Percentiles rank a stretch among this genome's conserved stretches.
phyloP scores from a whole-genome alignment of 1,140 invertebrate species.

The Orussus abietinus region DNA sequence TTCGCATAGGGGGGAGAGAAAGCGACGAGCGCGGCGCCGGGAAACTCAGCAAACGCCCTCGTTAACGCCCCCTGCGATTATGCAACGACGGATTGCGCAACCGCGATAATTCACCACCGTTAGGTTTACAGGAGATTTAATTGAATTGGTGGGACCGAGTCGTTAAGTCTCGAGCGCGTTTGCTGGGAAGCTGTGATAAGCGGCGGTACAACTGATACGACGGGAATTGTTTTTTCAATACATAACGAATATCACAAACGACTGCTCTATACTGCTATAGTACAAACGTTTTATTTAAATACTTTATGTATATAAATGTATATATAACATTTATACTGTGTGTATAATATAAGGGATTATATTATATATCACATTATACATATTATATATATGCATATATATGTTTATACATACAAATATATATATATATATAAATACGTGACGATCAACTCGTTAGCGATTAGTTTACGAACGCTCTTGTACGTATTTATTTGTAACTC shows the following conservation, averaged over 20 bases:
- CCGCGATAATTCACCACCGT: too few relatives aligned
- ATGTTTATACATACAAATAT: constrained; percentile 17
- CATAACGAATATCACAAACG: constrained; percentile 41
- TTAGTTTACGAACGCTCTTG: background rate
- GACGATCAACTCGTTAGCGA: background rate
- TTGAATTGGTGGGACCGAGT: too few relatives aligned
- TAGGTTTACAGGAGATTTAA: too few relatives aligned
- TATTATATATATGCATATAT: constrained; percentile 11
- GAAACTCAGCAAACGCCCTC: too few relatives aligned
- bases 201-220: constrained; percentile 3
- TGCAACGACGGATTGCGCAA: too few relatives aligned
- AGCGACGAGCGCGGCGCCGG: too few relatives aligned
- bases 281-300: constrained; percentile 55
- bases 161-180: too few relatives aligned
- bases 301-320: constrained; percentile 37
- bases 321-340: constrained; percentile 21
- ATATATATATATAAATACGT: constrained; percentile 17
- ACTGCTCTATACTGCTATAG: constrained; percentile 56
- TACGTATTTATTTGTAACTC: constrained; percentile 1
- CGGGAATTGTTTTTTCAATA: constrained; percentile 41
- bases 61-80: too few relatives aligned
- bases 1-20: too few relatives aligned
- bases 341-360: constrained; percentile 23
- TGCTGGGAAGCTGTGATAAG: background rate
- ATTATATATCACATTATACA: constrained; percentile 25